Conservation (phyloP, 2,797 vertebrate species). For the Myotis myotis region DNA sequence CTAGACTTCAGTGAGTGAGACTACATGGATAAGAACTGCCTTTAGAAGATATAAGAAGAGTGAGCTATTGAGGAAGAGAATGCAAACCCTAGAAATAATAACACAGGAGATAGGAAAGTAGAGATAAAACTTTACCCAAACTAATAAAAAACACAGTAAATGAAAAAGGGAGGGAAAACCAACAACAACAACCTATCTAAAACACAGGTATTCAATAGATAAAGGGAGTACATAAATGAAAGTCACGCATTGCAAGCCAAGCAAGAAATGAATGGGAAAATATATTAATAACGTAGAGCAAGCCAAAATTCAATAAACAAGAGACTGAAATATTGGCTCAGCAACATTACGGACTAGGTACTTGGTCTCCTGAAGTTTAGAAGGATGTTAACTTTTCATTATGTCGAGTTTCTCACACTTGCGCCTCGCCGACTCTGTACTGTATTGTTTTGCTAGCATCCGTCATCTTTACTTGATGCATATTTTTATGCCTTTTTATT, state of each 20-base stretch:
- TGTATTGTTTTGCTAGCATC: not conserved
- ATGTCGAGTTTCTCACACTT: not conserved
- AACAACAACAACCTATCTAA: conserved; percentile 37
- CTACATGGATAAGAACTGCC: conserved; percentile 75
- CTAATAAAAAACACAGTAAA: conserved; percentile 66
- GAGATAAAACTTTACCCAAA: conserved; percentile 69
- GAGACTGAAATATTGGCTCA: conserved; percentile 3
- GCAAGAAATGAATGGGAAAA: conserved; percentile 71
- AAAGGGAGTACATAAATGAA: conserved; percentile 63
- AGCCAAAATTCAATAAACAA: conserved; percentile 49
- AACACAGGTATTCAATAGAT: conserved; percentile 66
- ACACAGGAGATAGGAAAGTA: conserved; percentile 63
- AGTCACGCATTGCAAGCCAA: conserved; percentile 68
- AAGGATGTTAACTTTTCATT: not conserved
- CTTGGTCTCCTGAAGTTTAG: not conserved
- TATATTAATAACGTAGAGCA: conserved; percentile 56
- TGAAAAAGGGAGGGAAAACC: not conserved
- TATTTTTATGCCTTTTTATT: conserved; percentile 32
- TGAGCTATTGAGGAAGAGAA: conserved; percentile 63
- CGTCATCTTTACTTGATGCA: not conserved
- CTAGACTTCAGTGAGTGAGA: conserved; percentile 70
- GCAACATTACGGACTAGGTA: not conserved
- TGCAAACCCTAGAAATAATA: conserved; percentile 74
- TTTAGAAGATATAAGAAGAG: conserved; percentile 75
- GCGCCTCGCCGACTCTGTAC: not conserved